Percentiles rank a stretch among this genome's conserved stretches.
Evolutionary conservation across 23 tunicate species (phyloP).

Genomic region (Styela plicata): DNA sequence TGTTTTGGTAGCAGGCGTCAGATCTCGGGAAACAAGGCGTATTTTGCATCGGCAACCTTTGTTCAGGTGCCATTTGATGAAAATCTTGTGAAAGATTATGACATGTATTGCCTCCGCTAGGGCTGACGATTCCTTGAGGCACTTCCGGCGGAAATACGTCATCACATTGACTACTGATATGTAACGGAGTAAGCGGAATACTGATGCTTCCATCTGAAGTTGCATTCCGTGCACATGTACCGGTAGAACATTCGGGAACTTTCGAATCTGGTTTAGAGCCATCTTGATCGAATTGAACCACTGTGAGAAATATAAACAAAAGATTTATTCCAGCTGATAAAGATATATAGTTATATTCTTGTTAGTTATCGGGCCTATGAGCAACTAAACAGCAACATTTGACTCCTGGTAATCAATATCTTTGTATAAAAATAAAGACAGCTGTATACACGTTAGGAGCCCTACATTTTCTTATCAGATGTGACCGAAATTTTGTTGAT

Average conservation of each 20-base stretch:
- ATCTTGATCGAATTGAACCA: constrained; percentile 63
- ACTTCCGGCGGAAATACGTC: constrained; percentile 17
- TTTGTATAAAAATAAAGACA: no score
- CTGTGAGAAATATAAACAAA: no score
- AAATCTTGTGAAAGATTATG: neutral
- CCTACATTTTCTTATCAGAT: no score
- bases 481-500: no score
- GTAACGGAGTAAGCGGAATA: constrained; percentile 8
- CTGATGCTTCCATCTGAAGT: constrained; percentile 18
- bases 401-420: no score
- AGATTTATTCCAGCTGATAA: no score
- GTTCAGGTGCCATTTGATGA: neutral
- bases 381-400: no score
- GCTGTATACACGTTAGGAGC: no score
- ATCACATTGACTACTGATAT: constrained; percentile 8
- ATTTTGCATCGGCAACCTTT: neutral
- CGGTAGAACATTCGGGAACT: constrained; percentile 65
- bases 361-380: no score
- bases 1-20: neutral
- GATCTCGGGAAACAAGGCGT: neutral
- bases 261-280: constrained; percentile 68
- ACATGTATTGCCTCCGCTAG: neutral
- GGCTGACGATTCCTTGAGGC: constrained; percentile 8
- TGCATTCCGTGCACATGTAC: neutral
- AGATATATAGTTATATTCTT: no score